Conservation (phyloP, 2,797 vertebrate species). For the Hydrocynus forskahlii region DNA sequence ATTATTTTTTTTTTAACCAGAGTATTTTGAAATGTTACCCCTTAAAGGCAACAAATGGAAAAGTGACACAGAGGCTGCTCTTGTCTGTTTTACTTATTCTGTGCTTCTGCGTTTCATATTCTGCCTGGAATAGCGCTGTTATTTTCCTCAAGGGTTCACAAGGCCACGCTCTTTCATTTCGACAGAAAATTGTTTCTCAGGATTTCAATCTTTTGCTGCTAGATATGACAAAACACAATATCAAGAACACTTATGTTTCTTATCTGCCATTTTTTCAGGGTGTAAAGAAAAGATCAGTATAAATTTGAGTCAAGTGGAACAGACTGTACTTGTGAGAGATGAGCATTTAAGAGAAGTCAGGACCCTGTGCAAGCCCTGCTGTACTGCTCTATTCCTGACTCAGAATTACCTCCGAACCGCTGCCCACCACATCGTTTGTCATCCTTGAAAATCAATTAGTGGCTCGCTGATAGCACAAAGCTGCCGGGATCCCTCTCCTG, state of each 20-base stretch:
- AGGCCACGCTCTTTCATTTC: conserved; percentile 99
- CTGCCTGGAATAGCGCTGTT: conserved; percentile 87
- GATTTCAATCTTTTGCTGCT: conserved; percentile 99
- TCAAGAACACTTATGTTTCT: conserved; percentile 99
- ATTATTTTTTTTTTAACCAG: conserved; percentile 52
- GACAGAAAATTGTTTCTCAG: conserved; percentile 99
- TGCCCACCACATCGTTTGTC: conserved; percentile 75
- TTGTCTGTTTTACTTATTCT: conserved; percentile 95
- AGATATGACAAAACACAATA: conserved; percentile 99
- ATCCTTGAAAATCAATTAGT: conserved; percentile 82
- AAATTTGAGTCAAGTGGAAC: conserved; percentile 90
- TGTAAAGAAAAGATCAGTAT: conserved; percentile 99
- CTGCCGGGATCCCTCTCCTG: conserved; percentile 67
- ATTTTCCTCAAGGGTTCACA: conserved; percentile 96
- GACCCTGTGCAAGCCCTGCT: conserved; percentile 75
- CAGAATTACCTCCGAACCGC: conserved; percentile 76
- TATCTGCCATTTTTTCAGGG: conserved; percentile 98
- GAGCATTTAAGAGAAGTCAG: conserved; percentile 75
- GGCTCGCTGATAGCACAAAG: conserved; percentile 69
- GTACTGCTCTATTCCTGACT: conserved; percentile 74
- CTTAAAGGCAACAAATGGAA: conserved; percentile 87
- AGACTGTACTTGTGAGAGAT: conserved; percentile 79
- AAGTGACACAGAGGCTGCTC: conserved; percentile 89
- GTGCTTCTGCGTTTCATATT: conserved; percentile 90
- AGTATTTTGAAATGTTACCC: conserved; percentile 79